phyloP scores from a whole-genome alignment of 2,888 invertebrate species.

The Dendrolimus houi region DNA sequence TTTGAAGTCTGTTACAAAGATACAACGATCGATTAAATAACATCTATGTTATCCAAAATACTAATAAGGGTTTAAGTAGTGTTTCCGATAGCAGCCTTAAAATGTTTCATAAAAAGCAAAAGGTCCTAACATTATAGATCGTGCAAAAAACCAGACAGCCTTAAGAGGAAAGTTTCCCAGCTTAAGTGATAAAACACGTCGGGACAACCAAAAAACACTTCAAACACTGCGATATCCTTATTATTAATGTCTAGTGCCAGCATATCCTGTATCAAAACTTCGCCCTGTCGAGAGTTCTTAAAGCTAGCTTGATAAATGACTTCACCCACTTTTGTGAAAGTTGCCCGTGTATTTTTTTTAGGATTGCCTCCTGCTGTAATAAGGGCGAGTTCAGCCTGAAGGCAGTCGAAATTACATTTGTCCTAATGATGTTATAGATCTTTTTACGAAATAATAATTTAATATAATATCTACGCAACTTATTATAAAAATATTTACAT shows the following conservation, averaged over 20 bases:
- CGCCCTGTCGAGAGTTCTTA: constrained; percentile 70
- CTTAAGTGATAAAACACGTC: constrained; percentile 68
- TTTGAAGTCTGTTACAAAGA: too few species aligned
- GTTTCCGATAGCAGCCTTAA: too few species aligned
- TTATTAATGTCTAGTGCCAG: constrained; percentile 71
- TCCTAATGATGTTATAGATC: too few species aligned
- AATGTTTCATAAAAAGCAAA: too few species aligned
- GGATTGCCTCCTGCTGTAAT: not conserved
- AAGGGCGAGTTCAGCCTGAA: not conserved
- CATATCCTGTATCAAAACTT: constrained; percentile 72
- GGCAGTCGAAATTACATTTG: not conserved
- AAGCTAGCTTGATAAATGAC: constrained; percentile 72
- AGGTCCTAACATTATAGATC: too few species aligned
- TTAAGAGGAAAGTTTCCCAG: constrained; percentile 49
- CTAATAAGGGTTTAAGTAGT: too few species aligned
- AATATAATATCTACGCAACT: too few species aligned
- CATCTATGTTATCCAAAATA: too few species aligned
- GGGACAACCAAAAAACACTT: constrained; percentile 58
- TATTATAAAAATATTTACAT: too few species aligned
- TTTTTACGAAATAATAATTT: too few species aligned
- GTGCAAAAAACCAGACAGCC: constrained; percentile 29
- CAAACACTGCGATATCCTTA: constrained; percentile 62
- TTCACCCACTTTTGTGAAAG: constrained; percentile 62
- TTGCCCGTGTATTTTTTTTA: constrained; percentile 42
- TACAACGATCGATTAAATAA: too few species aligned